Conservation (phyloP, 2,888 invertebrate genomes). For the Eumerus sabulonum region DNA sequence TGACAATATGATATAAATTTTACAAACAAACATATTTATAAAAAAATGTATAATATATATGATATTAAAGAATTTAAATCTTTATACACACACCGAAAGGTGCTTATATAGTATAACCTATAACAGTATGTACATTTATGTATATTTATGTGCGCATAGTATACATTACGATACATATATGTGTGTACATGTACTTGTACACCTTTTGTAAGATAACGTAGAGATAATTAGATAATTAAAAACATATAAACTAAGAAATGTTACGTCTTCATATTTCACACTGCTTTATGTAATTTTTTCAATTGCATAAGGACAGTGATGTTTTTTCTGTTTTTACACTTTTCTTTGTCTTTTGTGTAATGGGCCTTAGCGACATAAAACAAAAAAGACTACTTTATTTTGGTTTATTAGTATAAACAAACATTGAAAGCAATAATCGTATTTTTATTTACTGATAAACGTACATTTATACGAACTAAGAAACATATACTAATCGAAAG, state of each 20-base stretch:
- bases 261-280: constrained; percentile 47
- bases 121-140: constrained; percentile 34
- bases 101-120: constrained; percentile 35
- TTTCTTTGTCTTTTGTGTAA: constrained; percentile 50
- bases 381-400: constrained; percentile 49
- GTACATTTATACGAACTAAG: constrained; percentile 60
- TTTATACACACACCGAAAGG: constrained; percentile 60
- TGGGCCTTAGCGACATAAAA: constrained; percentile 61
- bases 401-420: constrained; percentile 36
- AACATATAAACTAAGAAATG: constrained; percentile 34
- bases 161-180: constrained; percentile 49
- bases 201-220: constrained; percentile 48
- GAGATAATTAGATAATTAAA: constrained; percentile 61
- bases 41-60: constrained; percentile 50
- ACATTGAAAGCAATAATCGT: constrained; percentile 63
- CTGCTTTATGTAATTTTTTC: constrained; percentile 50
- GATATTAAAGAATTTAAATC: constrained; percentile 66
- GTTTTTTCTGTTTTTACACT: constrained; percentile 3
- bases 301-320: constrained; percentile 43
- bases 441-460: constrained; percentile 55
- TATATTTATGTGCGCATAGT: constrained; percentile 38
- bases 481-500: constrained; percentile 54
- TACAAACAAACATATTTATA: constrained; percentile 68
- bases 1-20: constrained; percentile 68
- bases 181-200: constrained; percentile 49